phyloP scores from a whole-genome alignment of 2,797 vertebrate genomes.

The Halcyon chelicuti region DNA sequence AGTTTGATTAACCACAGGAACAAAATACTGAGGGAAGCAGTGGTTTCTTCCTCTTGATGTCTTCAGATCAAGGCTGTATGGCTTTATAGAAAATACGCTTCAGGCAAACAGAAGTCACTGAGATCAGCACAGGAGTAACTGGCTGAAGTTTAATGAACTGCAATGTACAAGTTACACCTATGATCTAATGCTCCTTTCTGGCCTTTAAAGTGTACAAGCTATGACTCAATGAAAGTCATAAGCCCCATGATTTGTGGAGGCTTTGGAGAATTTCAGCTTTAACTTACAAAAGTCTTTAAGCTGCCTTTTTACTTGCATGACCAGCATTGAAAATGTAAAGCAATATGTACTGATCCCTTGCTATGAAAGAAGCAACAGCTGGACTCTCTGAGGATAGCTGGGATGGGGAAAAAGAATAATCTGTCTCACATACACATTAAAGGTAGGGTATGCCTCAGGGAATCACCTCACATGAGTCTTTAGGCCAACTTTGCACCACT shows the following conservation, averaged over 20 bases:
- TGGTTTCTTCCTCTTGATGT: neutral
- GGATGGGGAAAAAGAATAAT: neutral
- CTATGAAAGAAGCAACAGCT: constrained; percentile 24
- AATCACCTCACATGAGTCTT: neutral
- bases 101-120: neutral
- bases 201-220: neutral
- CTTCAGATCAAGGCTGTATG: neutral
- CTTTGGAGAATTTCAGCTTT: constrained; percentile 16
- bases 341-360: neutral
- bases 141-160: neutral
- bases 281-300: neutral
- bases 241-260: neutral
- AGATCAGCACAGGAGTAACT: neutral
- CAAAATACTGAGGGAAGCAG: neutral
- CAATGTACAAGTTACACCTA: neutral
- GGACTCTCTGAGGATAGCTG: neutral
- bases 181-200: neutral
- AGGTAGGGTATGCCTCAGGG: neutral
- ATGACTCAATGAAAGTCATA: neutral
- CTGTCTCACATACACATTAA: neutral
- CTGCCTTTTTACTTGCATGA: neutral
- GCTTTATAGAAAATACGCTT: neutral
- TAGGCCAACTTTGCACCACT: neutral
- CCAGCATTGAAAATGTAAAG: neutral
- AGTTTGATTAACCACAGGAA: neutral